Evolutionary conservation across 2,797 vertebrate species (phyloP).

Genomic region (Coreius guichenoti): DNA sequence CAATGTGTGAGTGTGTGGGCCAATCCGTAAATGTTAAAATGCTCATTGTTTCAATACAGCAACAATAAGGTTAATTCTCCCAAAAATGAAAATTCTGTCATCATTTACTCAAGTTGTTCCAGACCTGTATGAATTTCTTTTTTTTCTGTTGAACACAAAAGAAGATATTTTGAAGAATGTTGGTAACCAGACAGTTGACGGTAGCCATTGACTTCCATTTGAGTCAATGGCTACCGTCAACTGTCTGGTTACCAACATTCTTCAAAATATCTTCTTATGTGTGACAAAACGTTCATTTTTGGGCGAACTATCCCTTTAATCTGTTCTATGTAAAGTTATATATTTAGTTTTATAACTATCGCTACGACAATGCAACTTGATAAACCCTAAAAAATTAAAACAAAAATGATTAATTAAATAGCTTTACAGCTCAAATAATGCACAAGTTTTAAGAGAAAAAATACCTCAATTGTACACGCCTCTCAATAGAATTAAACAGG

Average conservation of each 20-base stretch:
- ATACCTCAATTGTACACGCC: background rate
- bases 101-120: no score
- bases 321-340: background rate
- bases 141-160: no score
- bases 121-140: no score
- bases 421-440: background rate
- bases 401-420: background rate
- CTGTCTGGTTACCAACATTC: no score
- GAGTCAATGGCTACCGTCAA: background rate
- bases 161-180: no score
- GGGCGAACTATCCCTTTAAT: no score
- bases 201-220: no score
- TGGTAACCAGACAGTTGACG: no score
- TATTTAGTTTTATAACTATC: background rate
- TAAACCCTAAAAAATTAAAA: background rate
- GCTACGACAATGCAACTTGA: background rate
- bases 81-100: no score
- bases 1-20: background rate
- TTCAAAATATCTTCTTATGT: background rate
- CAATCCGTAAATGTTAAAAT: background rate
- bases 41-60: background rate
- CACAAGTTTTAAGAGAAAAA: background rate
- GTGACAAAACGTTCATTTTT: no score
- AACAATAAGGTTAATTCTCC: no score
- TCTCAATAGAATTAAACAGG: background rate